These are phyloP conservation scores for Phortica okadai DNA, from an alignment of 2,888 invertebrate genomes.

Conservation along the genomic window DNA sequence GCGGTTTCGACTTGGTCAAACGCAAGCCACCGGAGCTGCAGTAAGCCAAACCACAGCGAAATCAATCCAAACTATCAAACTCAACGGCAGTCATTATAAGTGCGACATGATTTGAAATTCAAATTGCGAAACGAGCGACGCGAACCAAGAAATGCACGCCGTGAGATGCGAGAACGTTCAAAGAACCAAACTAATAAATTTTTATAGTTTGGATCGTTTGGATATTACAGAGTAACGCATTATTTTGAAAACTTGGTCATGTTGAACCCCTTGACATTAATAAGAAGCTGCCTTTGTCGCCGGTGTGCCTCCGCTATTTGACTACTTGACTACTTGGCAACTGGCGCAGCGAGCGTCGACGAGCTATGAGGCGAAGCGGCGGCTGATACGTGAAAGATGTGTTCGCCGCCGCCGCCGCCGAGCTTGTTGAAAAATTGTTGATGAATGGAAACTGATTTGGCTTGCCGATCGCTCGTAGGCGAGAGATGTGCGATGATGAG, in stretches of 20 bases:
- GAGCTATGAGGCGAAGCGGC: neutral
- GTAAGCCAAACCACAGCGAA: slow-evolving; percentile 7
- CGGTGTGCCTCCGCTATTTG: neutral
- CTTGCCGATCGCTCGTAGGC: no score
- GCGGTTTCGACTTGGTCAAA: slow-evolving; percentile 12
- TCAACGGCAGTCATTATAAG: slow-evolving; percentile 13
- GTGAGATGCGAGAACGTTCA: neutral
- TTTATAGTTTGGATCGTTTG: slow-evolving; percentile 24
- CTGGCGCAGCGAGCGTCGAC: neutral
- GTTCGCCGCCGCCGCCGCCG: neutral
- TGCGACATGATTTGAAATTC: slow-evolving; percentile 65
- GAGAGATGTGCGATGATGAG: neutral
- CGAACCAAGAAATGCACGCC: neutral
- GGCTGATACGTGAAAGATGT: neutral
- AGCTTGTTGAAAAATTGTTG: neutral
- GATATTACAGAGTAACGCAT: slow-evolving; percentile 62
- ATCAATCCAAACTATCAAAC: slow-evolving; percentile 17
- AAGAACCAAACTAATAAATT: neutral
- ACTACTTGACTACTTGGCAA: neutral
- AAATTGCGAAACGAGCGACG: slow-evolving; percentile 47
- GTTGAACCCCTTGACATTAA: slow-evolving; percentile 70
- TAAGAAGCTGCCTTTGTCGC: slow-evolving; percentile 41
- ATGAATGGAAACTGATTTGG: neutral
- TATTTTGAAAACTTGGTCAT: slow-evolving; percentile 56
- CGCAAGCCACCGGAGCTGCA: neutral